phyloP scores from a whole-genome alignment of 2,888 invertebrate species.

The Diogma glabrata region DNA sequence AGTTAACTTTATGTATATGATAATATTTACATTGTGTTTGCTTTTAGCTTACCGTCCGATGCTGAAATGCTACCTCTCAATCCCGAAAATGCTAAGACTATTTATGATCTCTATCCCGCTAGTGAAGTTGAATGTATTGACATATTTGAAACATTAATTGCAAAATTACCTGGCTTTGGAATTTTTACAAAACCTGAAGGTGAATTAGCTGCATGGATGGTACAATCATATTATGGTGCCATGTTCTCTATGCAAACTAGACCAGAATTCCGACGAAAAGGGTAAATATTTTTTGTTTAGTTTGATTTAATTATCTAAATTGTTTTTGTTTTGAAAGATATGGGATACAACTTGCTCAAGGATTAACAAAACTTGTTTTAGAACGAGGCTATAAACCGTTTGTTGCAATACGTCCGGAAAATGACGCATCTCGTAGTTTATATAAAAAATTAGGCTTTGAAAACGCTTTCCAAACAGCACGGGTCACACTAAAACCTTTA shows the following conservation, averaged over 20 bases:
- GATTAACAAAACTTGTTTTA: constrained; percentile 51
- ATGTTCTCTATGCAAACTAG: constrained; percentile 88
- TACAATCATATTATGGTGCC: constrained; percentile 80
- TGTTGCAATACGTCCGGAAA: constrained; percentile 77
- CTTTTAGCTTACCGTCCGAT: constrained; percentile 42
- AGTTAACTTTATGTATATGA: too few species aligned
- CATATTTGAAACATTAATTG: constrained; percentile 68
- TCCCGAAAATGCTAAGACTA: constrained; percentile 66
- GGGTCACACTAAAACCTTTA: constrained; percentile 60
- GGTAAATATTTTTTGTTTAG: constrained; percentile 28
- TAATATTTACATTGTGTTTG: too few species aligned
- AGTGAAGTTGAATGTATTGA: constrained; percentile 79
- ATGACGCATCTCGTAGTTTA: constrained; percentile 72
- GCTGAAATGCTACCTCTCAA: constrained; percentile 65
- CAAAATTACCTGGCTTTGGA: constrained; percentile 67
- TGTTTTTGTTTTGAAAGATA: constrained; percentile 33
- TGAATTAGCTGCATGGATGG: constrained; percentile 80
- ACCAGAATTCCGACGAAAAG: constrained; percentile 61
- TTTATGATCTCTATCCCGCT: constrained; percentile 77
- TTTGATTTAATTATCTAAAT: constrained; percentile 29
- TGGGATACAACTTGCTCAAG: constrained; percentile 60
- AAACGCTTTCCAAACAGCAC: constrained; percentile 66
- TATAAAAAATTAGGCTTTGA: constrained; percentile 75
- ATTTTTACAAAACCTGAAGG: constrained; percentile 56
- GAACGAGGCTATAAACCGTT: constrained; percentile 71